Evolutionary conservation across 1,140 invertebrate genomes (phyloP), one percentile per base, ranked within the genome.

Genomic region (Gyrodactylus salaris): DNA sequence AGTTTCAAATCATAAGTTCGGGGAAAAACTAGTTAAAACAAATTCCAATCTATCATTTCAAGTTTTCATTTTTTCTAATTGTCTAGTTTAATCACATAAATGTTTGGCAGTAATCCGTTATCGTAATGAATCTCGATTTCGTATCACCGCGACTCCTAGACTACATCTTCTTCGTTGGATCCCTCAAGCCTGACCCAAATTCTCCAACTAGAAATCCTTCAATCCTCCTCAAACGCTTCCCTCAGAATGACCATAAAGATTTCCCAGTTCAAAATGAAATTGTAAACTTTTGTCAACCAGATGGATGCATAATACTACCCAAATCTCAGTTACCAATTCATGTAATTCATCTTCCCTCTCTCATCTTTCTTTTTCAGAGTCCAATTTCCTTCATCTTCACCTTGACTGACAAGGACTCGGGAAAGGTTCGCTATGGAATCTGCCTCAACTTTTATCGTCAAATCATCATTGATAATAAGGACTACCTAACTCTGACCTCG

Each of bases 211-310:
- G 23, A 21, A 72, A 16, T 72, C 71, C 7, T 16, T n/a, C 71
- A 19, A 68, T 68, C 2, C 2, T 72, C 16, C 34, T 72, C 21
- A 19, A 24, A 7, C 71, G 71, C n/a, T 98, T 97, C 82, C 94
- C 94, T 0, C 84, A 89, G 2, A 89, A 93, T 75, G 93, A 98
- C 81, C 94, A 98, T 81, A 79, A 81, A 78, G 95, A 99, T 81
- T 99, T 99, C 82, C 87, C 89, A 0, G 82, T 99, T 75, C 91
- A 94, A 0, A 82, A 91, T 77, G 94, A 98, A 82, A 93, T 99
- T 85, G 91, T 96, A 2, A 95, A 93, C 79, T 99, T 99, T 82
- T 99, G 95, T 79, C 95, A 99, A 81, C 95, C 95, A 0, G 95
- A 99, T 83, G 94, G 94, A 70, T 97, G 93, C 78, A 78, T 89